phyloP scores from a whole-genome alignment of 2,888 invertebrate genomes.

The Erynnis tages region DNA sequence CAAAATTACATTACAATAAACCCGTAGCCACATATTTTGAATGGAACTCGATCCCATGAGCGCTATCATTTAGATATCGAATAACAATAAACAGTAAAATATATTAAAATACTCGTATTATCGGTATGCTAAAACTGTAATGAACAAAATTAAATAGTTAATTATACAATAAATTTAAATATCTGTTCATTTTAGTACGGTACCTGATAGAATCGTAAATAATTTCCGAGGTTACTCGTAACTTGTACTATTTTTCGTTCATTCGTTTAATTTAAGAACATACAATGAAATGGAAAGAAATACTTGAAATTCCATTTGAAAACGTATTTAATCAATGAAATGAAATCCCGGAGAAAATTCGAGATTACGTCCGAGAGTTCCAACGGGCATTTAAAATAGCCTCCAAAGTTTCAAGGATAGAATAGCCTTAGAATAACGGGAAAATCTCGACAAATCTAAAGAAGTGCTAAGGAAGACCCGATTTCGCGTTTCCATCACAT shows the following conservation, averaged over 20 bases:
- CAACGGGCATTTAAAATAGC: conserved; percentile 12
- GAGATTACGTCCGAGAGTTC: conserved; percentile 7
- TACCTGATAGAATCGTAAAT: no score
- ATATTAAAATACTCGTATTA: conserved; percentile 3
- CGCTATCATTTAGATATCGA: conserved; percentile 1
- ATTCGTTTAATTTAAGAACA: background rate
- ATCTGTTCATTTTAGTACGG: no score
- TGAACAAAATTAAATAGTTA: no score
- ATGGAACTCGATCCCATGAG: conserved; percentile 4
- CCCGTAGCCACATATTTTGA: background rate
- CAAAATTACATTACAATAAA: background rate
- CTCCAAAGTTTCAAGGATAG: conserved; percentile 18
- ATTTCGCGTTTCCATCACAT: conserved; percentile 73
- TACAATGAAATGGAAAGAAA: background rate
- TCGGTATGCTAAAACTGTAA: background rate
- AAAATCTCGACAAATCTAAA: conserved; percentile 54
- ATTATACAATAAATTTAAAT: no score
- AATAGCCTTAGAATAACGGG: conserved; percentile 10
- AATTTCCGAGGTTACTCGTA: no score
- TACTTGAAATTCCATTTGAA: background rate
- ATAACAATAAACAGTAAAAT: conserved; percentile 1
- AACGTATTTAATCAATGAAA: conserved; percentile 10
- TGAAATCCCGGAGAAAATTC: conserved; percentile 5
- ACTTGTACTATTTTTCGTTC: no score
- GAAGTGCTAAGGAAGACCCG: conserved; percentile 46